Evolutionary conservation across 2,113 vertebrate species (phyloP).

Genomic region (Sakesphorus luctuosus): DNA sequence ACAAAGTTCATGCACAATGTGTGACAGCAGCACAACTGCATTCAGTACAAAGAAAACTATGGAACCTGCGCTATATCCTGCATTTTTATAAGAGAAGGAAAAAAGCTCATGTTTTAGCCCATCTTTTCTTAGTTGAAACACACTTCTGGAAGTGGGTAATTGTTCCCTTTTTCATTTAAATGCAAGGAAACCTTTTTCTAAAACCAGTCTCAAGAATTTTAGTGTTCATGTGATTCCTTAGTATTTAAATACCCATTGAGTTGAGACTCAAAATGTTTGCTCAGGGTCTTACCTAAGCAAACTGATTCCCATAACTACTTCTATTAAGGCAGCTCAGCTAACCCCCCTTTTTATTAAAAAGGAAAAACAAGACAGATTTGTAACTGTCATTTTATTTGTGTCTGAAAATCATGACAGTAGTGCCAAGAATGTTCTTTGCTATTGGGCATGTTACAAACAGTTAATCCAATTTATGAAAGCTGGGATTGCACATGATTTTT

Average conservation of each 20-base stretch:
- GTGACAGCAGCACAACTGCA: not conserved
- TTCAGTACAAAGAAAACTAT: not conserved
- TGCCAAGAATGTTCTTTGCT: not conserved
- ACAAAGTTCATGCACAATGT: not conserved
- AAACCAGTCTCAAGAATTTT: not conserved
- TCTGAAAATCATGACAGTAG: not conserved
- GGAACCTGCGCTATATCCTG: not conserved
- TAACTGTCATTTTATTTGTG: constrained; percentile 30
- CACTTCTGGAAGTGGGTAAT: not conserved
- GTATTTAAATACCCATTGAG: not conserved
- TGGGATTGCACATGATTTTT: not conserved
- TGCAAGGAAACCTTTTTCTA: not conserved
- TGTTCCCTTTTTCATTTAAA: not conserved
- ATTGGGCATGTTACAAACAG: not conserved
- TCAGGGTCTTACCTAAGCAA: not conserved
- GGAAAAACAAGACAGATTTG: not conserved
- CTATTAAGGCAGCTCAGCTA: not conserved
- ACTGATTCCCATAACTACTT: not conserved
- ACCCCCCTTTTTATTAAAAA: not conserved
- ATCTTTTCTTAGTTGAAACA: not conserved
- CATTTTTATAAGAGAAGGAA: not conserved
- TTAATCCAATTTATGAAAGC: not conserved
- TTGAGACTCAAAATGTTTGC: not conserved
- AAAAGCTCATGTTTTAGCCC: not conserved
- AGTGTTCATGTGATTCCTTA: not conserved